A percentile compares a stretch with the other conserved stretches of the same genome.
Evolutionary conservation across 2,797 vertebrate species (phyloP).

Genomic region (Alectoris magna): DNA sequence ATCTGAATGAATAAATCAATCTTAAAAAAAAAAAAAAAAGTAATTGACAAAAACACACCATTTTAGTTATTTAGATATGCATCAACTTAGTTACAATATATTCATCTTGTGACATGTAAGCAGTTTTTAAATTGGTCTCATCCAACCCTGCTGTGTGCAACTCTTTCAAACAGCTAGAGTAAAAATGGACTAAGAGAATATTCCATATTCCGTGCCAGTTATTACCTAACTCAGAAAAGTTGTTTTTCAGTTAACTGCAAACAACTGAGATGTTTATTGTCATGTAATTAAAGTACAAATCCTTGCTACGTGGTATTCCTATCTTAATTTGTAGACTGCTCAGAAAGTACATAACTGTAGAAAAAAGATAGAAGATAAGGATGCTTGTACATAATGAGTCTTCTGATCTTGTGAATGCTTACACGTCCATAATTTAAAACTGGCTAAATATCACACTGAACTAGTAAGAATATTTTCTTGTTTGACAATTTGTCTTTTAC

Average conservation of each 20-base stretch:
- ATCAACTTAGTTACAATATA: neutral
- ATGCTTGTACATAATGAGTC: neutral
- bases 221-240: neutral
- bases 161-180: neutral
- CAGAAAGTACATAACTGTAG: neutral
- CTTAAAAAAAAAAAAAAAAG: neutral
- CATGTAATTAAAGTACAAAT: neutral
- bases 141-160: neutral
- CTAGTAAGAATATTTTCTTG: neutral
- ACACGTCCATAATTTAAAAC: neutral
- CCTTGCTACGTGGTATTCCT: accelerated
- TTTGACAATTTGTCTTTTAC: neutral
- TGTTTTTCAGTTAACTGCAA: neutral
- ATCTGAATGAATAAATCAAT: neutral
- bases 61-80: neutral
- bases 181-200: neutral
- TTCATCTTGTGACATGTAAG: neutral
- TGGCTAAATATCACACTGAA: neutral
- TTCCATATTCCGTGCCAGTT: neutral
- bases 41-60: accelerated
- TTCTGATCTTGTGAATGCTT: neutral
- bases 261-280: neutral
- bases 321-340: neutral
- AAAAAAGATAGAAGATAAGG: neutral
- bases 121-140: neutral